phyloP scores from a whole-genome alignment of 2,797 vertebrate genomes.

The Pipistrellus pipistrellus region DNA sequence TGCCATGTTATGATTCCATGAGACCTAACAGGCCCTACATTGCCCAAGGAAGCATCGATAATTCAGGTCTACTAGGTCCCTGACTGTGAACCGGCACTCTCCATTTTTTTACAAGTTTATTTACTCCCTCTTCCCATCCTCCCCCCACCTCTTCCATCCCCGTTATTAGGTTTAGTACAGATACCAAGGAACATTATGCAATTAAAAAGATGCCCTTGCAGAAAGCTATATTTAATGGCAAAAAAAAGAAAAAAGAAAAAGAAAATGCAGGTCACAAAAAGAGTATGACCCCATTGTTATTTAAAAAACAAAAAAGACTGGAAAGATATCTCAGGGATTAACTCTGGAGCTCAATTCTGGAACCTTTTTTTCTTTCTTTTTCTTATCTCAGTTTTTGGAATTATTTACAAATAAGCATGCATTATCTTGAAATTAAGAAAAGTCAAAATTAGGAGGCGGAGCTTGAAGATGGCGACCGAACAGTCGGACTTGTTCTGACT shows the following conservation, averaged over 20 bases:
- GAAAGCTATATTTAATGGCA: neutral
- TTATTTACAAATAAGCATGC: slow-evolving; percentile 1
- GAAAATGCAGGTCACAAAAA: neutral
- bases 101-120: neutral
- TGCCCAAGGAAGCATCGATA: neutral
- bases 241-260: neutral
- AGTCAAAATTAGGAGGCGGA: slow-evolving; percentile 4
- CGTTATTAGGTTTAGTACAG: neutral
- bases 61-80: neutral
- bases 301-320: neutral
- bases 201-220: neutral
- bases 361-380: neutral
- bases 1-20: neutral
- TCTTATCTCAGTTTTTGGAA: neutral
- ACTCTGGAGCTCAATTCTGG: neutral
- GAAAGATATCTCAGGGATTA: neutral
- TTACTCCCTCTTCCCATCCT: neutral
- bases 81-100: neutral
- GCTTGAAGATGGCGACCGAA: too few relatives aligned
- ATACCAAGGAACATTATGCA: neutral
- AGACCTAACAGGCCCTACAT: neutral
- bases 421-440: neutral
- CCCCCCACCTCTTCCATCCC: too few relatives aligned
- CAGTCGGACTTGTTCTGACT: too few relatives aligned
- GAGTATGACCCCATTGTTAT: neutral